Base-by-base conservation (phyloP, 2,888 invertebrate species). In the Mimas tiliae region DNA sequence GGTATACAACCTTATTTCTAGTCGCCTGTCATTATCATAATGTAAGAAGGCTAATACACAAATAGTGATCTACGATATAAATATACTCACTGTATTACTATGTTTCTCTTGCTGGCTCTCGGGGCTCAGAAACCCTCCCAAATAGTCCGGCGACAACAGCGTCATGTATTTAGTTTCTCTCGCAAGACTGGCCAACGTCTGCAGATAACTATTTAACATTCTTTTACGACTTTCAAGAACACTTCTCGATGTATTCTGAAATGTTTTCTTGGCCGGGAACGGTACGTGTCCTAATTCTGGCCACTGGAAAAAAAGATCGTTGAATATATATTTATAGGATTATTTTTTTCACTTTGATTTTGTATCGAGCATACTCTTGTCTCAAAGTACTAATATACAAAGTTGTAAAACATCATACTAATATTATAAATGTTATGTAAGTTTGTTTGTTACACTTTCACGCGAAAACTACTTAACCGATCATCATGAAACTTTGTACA, bases 241-340 rank as follows among this genome's bases (percentile, higher is more conserved):
- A 1, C 95, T 90, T 11, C 97, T 92, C 67, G 98, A 98, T 85
- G 98, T 97, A 83, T 98, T 99, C 82, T 98, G 98, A 86, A 99
- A 98, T 62, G 98, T 97, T 84, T 98, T 98, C 89, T 99, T 99
- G 0, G 96, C 97, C 0, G 99, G 99, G 82, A 98, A 98, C 33
- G 96, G 95, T 45, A 98, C 91, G 76, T 96, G 96, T 0, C 95
- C 94, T 27, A 98, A 88, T 81, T 96, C 96, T 42, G 97, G 96
- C 94, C 96, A 98, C 96, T 98, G 87, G 48, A 91, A 90, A 66
- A 62, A 42, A 16, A 52, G 3, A 21, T n/a, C n/a, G n/a, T n/a
- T n/a, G n/a, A n/a, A n/a, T n/a, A n/a, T n/a, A n/a, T n/a, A n/a
- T n/a, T n/a, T n/a, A n/a, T n/a, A n/a, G n/a, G n/a, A n/a, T n/a